Evolutionary conservation across 2,797 vertebrate genomes (phyloP).

Genomic region (Sebastes steindachneri): DNA sequence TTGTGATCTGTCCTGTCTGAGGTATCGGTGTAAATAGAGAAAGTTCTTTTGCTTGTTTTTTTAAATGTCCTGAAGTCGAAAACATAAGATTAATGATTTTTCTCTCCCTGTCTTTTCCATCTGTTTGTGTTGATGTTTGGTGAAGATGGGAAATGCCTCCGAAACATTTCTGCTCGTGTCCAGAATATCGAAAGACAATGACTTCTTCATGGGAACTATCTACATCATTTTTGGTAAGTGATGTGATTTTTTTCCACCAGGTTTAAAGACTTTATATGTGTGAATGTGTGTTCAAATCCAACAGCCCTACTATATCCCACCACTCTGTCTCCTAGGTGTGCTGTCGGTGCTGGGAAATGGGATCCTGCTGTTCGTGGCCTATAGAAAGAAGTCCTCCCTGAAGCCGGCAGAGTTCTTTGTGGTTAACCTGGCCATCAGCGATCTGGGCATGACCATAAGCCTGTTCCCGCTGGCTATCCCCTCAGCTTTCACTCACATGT

Average conservation of each 20-base stretch:
- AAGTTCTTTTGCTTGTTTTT: background rate
- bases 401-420: slow-evolving; percentile 92
- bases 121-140: slow-evolving; percentile 21
- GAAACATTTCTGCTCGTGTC: slow-evolving; percentile 81
- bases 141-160: slow-evolving; percentile 89
- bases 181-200: slow-evolving; percentile 85
- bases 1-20: background rate
- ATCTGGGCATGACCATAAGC: slow-evolving; percentile 86
- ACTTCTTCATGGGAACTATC: slow-evolving; percentile 85
- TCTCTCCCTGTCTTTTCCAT: background rate
- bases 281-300: background rate
- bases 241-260: background rate
- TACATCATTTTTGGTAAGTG: slow-evolving; percentile 87
- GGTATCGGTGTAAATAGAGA: background rate
- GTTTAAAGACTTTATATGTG: background rate
- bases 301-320: background rate
- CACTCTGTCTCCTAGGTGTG: slow-evolving; percentile 75
- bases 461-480: slow-evolving; percentile 89
- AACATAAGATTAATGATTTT: background rate
- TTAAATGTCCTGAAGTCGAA: background rate
- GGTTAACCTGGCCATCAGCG: slow-evolving; percentile 89
- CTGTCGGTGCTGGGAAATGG: slow-evolving; percentile 85
- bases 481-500: slow-evolving; percentile 89
- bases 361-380: slow-evolving; percentile 87
- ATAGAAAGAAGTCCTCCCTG: slow-evolving; percentile 86